A percentile compares a stretch with the other conserved stretches of the same genome.
Conservation (phyloP, 2,113 vertebrate genomes). For the Actenoides lindsayi region DNA sequence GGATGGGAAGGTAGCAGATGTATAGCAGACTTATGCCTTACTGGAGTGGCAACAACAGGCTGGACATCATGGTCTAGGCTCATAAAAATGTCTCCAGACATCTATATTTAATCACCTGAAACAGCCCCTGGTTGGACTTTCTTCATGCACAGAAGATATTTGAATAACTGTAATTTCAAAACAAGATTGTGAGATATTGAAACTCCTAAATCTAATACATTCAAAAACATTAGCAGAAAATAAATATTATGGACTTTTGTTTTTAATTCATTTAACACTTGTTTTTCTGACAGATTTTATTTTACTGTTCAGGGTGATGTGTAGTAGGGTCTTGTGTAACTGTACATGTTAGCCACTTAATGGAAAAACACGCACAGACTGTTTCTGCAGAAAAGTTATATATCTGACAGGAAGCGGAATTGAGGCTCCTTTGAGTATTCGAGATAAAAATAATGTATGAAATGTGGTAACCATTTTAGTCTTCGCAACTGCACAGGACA, state of each 20-base stretch:
- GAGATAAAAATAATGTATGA: background rate
- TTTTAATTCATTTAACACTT: background rate
- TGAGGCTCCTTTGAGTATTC: background rate
- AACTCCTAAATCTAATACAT: background rate
- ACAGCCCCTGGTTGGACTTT: background rate
- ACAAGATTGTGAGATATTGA: background rate
- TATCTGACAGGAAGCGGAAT: background rate
- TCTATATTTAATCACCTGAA: background rate
- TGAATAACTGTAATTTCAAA: background rate
- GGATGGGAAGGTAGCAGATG: background rate
- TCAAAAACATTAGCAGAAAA: background rate
- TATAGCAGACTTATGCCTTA: background rate
- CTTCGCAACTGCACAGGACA: background rate
- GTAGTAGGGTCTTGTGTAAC: background rate
- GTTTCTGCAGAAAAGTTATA: background rate
- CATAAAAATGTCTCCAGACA: background rate
- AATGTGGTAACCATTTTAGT: background rate
- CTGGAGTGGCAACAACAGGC: background rate
- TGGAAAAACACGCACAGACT: background rate
- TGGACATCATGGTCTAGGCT: background rate
- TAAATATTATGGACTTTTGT: background rate
- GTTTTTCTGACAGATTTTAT: background rate
- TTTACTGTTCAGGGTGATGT: background rate
- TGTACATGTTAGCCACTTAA: background rate
- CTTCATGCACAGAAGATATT: background rate